Evolutionary conservation across 2,113 vertebrate species (phyloP).

Genomic region (Chauna torquata): DNA sequence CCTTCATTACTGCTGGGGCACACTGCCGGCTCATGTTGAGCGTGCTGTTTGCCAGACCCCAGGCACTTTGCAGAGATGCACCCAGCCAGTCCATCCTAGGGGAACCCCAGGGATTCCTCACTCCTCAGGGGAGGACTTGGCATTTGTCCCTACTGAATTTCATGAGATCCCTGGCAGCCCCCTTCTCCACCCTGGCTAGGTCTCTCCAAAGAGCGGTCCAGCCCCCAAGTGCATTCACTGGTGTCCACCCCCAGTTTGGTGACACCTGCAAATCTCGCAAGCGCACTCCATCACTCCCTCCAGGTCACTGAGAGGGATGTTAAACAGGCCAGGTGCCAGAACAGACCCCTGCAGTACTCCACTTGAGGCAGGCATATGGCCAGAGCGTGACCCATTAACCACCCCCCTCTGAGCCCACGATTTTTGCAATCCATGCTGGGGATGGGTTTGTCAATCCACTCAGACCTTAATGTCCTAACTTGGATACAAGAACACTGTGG

Average conservation of each 20-base stretch:
- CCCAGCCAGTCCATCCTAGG: neutral
- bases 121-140: neutral
- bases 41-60: rapidly evolving
- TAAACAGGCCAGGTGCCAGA: neutral
- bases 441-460: neutral
- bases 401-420: neutral
- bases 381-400: neutral
- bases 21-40: rapidly evolving
- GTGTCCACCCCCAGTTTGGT: no score
- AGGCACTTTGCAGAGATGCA: neutral
- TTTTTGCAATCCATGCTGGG: neutral
- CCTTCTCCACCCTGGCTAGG: neutral
- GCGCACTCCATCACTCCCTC: neutral
- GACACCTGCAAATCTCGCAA: neutral
- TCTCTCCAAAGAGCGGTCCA: neutral
- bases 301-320: neutral
- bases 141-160: neutral
- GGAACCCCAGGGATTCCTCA: neutral
- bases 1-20: neutral
- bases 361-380: rapidly evolving
- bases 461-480: neutral
- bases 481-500: neutral
- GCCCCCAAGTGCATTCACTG: neutral
- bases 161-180: neutral
- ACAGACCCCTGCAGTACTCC: neutral